Percentiles rank a stretch among this genome's conserved stretches.
Evolutionary conservation across 2,888 invertebrate species (phyloP).

Genomic region (Eumerus sabulonum): DNA sequence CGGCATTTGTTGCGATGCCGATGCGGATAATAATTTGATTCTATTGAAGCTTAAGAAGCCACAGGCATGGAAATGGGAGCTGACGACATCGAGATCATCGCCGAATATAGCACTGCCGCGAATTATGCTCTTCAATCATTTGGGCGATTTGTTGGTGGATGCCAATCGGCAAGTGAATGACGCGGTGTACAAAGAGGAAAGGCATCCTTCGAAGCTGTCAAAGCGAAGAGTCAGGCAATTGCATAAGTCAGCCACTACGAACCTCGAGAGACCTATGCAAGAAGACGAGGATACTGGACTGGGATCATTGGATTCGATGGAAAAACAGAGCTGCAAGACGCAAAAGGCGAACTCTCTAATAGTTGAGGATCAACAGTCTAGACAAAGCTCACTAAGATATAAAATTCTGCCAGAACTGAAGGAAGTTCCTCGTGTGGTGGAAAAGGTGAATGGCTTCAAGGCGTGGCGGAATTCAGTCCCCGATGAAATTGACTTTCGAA

Average conservation of each 20-base stretch:
- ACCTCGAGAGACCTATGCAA: constrained; percentile 15
- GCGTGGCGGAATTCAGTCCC: constrained; percentile 42
- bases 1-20: constrained; percentile 69
- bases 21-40: constrained; percentile 78
- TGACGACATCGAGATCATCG: constrained; percentile 82
- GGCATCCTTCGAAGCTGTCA: constrained; percentile 32
- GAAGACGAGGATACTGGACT: constrained; percentile 54
- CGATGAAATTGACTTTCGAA: constrained; percentile 48
- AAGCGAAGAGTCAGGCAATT: constrained; percentile 27
- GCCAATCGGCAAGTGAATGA: constrained; percentile 73
- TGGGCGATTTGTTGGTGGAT: constrained; percentile 80
- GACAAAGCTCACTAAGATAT: constrained; percentile 6
- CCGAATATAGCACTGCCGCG: constrained; percentile 81
- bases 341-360: neutral
- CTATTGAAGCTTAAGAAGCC: constrained; percentile 81
- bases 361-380: neutral
- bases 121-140: constrained; percentile 80
- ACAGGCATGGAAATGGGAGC: constrained; percentile 81
- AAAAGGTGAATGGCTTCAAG: neutral
- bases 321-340: constrained; percentile 33
- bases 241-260: constrained; percentile 20
- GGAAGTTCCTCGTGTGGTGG: neutral
- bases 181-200: constrained; percentile 33
- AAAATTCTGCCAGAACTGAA: constrained; percentile 6
- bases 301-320: constrained; percentile 53